Evolutionary conservation across 2,113 vertebrate species (phyloP).

Genomic region (Tupaia chinensis): DNA sequence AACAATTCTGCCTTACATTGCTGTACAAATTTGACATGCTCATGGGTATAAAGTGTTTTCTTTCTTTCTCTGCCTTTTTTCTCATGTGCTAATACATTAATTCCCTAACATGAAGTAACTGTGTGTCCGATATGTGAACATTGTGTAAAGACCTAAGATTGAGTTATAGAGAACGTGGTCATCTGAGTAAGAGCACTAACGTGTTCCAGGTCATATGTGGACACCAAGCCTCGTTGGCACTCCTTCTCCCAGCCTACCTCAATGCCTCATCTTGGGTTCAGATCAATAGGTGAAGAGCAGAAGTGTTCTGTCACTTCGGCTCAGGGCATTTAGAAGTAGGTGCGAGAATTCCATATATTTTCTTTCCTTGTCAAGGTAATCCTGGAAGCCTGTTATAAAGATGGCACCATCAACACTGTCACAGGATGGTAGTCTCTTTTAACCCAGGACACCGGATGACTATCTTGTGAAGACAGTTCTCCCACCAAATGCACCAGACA

Average conservation of each 20-base stretch:
- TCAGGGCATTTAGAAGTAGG: neutral
- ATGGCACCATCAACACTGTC: neutral
- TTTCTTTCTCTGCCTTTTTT: neutral
- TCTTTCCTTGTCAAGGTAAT: neutral
- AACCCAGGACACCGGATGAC: neutral
- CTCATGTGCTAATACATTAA: neutral
- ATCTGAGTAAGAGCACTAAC: neutral
- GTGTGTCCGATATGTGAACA: neutral
- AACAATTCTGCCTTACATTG: neutral
- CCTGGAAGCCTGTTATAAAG: neutral
- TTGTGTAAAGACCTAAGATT: neutral
- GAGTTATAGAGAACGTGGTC: neutral
- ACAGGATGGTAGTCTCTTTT: neutral
- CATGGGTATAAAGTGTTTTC: neutral
- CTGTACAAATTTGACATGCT: neutral
- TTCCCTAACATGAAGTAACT: neutral
- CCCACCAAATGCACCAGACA: neutral
- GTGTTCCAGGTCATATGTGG: neutral
- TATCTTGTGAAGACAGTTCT: neutral
- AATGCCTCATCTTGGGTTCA: neutral
- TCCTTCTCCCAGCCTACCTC: neutral
- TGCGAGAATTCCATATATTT: neutral
- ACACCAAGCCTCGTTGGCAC: accelerated
- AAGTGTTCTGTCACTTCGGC: neutral
- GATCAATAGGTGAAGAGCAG: neutral